Base-by-base conservation (phyloP, 1,140 invertebrate genomes). In the Tachypleus tridentatus region DNA sequence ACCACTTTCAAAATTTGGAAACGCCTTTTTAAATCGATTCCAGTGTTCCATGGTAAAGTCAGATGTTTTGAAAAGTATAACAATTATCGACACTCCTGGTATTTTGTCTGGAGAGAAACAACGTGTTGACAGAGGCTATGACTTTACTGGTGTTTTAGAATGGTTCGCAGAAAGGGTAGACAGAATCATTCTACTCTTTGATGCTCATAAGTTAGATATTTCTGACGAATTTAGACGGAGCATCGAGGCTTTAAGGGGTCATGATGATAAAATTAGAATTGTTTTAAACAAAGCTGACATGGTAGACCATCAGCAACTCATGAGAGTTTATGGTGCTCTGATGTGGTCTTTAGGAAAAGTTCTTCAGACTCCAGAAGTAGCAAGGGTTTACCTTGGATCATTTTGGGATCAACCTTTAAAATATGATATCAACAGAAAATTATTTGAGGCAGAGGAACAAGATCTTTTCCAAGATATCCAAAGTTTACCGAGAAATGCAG, bases 201-300 rank as follows among this genome's bases (percentile, higher is more conserved):
- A 99, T 80, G 95, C 96, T 48, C 95, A 98, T 96, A 98, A 75
- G 77, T 80, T 99, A 29, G 97, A 98, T 75, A 99, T 99, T 74
- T 98, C 93, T 4, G 96, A 98, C 75, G 94, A 98, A 76, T 79
- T 99, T 49, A 98, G 98, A 93, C 81, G 96, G 68, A 95, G 98
- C 6, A 98, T 98, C 76, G 95, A 94, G 51, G 96, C 97, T 3
- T 82, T 99, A 10, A 98, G 98, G 96, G 97, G 95, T 10, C 58
- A 60, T 11, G 58, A 60, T 4, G 96, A 98, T 82, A 98, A 99
- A 83, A 98, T 99, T 70, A 82, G 95, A 66, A 98, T 99, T 73
- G 93, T 98, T 60, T 78, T 99, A 3, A 98, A 99, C 78, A 99
- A 98, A 80, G 93, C 95, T 50, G 96, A 98, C 74, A 97, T 97